Evolutionary conservation across 2,888 invertebrate genomes (phyloP).

Genomic region (Dusona sp.): DNA sequence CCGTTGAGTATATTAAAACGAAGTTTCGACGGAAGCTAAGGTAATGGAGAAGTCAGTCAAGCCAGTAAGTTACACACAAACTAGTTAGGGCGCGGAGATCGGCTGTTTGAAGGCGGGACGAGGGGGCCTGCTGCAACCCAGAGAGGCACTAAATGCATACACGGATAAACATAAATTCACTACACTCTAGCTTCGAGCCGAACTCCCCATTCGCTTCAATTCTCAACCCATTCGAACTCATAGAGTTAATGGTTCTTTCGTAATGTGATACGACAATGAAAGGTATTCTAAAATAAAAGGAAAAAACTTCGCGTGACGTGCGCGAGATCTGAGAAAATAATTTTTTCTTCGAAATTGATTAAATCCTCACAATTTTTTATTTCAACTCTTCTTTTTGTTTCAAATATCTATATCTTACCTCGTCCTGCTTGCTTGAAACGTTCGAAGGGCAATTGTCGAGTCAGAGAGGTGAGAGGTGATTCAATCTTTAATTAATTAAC

Average conservation of each 20-base stretch:
- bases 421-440: background rate
- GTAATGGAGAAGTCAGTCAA: conserved; percentile 82
- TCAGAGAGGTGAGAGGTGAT: conserved; percentile 30
- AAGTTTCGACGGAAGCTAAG: conserved; percentile 75
- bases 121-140: conserved; percentile 5
- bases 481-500: conserved; percentile 61
- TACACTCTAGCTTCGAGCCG: conserved; percentile 7
- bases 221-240: conserved; percentile 11
- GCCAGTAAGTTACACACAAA: conserved; percentile 77
- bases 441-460: conserved; percentile 51
- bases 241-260: conserved; percentile 15
- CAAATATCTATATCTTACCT: background rate
- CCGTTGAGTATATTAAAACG: conserved; percentile 76
- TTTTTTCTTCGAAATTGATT: conserved; percentile 49
- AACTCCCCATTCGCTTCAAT: background rate
- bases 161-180: conserved; percentile 23
- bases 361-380: conserved; percentile 5
- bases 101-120: conserved; percentile 14
- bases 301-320: conserved; percentile 6
- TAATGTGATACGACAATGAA: conserved; percentile 5
- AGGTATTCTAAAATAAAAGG: background rate
- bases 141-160: conserved; percentile 15
- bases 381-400: background rate
- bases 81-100: conserved; percentile 30
- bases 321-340: conserved; percentile 28